These are phyloP conservation scores for Solen grandis DNA, from an alignment of 1,140 invertebrate genomes.

Conservation along the genomic window DNA sequence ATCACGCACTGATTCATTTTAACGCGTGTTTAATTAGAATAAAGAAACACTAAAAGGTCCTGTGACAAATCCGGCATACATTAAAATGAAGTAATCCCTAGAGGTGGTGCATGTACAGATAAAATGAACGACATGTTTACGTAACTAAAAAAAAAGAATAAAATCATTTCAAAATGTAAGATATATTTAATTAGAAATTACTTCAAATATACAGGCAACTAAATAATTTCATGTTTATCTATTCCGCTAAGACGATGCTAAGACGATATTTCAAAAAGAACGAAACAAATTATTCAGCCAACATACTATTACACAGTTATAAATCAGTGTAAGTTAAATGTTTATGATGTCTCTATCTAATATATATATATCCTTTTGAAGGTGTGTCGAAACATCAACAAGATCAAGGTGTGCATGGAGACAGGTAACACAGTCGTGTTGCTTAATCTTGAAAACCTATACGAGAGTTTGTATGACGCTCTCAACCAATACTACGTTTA, in stretches of 20 bases:
- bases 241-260: slow-evolving; percentile 64
- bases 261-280: slow-evolving; percentile 75
- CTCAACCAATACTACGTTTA: too few relatives aligned
- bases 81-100: background rate
- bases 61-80: background rate
- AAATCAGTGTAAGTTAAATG: slow-evolving; percentile 75
- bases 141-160: background rate
- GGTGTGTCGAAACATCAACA: too few relatives aligned
- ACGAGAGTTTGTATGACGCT: too few relatives aligned
- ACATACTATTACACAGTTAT: slow-evolving; percentile 71
- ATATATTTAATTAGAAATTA: too few relatives aligned
- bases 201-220: background rate
- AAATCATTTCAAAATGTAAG: background rate
- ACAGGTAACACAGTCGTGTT: too few relatives aligned
- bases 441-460: too few relatives aligned
- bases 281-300: slow-evolving; percentile 76
- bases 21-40: too few relatives aligned
- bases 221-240: background rate
- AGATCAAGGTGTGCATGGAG: too few relatives aligned
- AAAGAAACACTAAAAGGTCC: too few relatives aligned
- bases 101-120: background rate
- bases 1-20: too few relatives aligned
- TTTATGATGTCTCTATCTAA: slow-evolving; percentile 77
- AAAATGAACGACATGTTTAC: background rate
- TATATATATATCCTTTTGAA: slow-evolving; percentile 72